phyloP scores from a whole-genome alignment of 2,888 invertebrate species.

The Petrolisthes manimaculis region DNA sequence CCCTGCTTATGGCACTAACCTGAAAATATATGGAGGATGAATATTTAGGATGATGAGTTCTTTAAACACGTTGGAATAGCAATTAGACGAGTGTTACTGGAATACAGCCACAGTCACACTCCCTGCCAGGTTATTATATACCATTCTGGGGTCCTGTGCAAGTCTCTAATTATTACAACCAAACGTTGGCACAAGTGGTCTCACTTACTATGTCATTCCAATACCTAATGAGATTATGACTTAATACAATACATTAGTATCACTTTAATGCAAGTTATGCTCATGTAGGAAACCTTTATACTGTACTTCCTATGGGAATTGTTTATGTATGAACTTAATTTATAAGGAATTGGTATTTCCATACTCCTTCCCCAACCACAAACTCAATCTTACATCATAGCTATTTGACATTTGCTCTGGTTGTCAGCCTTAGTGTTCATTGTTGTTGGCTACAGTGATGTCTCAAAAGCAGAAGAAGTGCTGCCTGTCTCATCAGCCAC shows the following conservation, averaged over 20 bases:
- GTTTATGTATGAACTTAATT: too few relatives aligned
- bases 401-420: constrained; percentile 16
- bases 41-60: constrained; percentile 50
- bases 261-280: too few relatives aligned
- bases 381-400: neutral
- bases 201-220: constrained; percentile 29
- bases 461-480: constrained; percentile 39
- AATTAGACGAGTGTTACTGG: constrained; percentile 52
- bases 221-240: constrained; percentile 8
- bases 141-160: constrained; percentile 29
- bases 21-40: constrained; percentile 61
- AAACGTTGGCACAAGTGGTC: constrained; percentile 58
- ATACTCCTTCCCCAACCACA: neutral
- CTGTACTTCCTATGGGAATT: too few relatives aligned
- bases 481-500: constrained; percentile 27
- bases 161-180: constrained; percentile 36
- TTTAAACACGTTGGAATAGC: constrained; percentile 54
- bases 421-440: neutral
- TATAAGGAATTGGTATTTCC: neutral
- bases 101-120: neutral
- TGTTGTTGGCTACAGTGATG: constrained; percentile 31
- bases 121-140: neutral
- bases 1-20: constrained; percentile 61
- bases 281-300: too few relatives aligned
- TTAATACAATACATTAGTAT: neutral